Percentiles rank a stretch among this genome's conserved stretches.
These are phyloP conservation scores for Diceros bicornis DNA, from an alignment of 2,797 vertebrate species.

Conservation along the genomic window DNA sequence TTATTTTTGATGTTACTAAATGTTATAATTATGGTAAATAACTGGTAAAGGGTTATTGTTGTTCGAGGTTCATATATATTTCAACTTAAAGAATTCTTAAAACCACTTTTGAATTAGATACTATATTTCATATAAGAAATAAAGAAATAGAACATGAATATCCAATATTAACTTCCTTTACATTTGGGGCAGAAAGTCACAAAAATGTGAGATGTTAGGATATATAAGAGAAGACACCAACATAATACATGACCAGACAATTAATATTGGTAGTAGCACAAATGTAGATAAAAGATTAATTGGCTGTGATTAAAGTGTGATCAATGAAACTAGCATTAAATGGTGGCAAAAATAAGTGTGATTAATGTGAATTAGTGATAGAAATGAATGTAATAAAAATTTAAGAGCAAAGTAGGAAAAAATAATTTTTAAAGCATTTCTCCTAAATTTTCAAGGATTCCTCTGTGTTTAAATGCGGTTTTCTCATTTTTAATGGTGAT, in stretches of 20 bases:
- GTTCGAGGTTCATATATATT: neutral
- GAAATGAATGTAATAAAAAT: neutral
- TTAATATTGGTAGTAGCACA: neutral
- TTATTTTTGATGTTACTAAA: neutral
- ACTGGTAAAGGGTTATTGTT: neutral
- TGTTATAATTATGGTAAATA: neutral
- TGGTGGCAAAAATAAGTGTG: neutral
- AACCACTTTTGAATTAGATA: neutral
- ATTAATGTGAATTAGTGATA: neutral
- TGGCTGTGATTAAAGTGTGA: neutral
- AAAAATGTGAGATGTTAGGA: neutral
- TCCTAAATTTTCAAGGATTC: neutral
- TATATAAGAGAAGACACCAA: neutral
- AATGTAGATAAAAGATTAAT: neutral
- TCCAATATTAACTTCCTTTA: neutral
- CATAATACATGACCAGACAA: neutral
- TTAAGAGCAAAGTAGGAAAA: neutral
- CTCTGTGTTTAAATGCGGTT: neutral
- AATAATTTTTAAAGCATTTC: neutral
- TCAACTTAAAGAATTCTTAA: neutral
- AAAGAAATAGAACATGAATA: neutral
- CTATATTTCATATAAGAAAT: neutral
- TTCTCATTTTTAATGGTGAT: neutral
- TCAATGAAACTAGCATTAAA: neutral
- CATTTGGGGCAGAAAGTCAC: neutral